A percentile compares a stretch with the other conserved stretches of the same genome.
phyloP scores from a whole-genome alignment of 2,888 invertebrate species.

The Prosapia bicincta region DNA sequence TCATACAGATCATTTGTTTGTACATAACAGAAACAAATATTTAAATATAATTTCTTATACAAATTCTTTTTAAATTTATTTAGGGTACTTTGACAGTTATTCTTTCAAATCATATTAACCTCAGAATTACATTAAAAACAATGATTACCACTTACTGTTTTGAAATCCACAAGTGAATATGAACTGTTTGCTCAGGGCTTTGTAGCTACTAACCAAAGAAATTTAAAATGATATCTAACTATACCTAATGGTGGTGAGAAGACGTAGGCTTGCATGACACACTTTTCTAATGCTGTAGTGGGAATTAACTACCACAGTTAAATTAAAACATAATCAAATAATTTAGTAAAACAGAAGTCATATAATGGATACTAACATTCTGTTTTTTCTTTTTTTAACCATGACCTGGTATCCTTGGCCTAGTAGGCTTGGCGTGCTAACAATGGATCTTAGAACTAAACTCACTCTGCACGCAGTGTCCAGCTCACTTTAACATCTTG shows the following conservation, averaged over 20 bases:
- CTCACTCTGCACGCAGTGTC: background rate
- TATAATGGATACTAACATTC: slow-evolving; percentile 30
- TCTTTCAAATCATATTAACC: no score
- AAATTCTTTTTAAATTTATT: no score
- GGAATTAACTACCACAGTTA: slow-evolving; percentile 19
- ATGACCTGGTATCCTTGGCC: slow-evolving; percentile 14
- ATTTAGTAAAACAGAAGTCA: slow-evolving; percentile 7
- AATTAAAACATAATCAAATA: slow-evolving; percentile 23
- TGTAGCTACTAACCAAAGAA: background rate
- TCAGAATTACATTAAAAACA: no score
- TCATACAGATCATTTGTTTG: no score
- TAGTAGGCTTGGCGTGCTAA: slow-evolving; percentile 25
- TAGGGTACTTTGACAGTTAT: no score
- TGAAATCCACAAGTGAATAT: background rate
- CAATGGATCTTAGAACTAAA: background rate
- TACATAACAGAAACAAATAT: no score
- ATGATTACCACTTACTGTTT: no score
- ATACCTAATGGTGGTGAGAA: background rate
- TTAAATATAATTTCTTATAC: no score
- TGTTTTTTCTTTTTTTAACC: slow-evolving; percentile 31
- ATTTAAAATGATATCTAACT: background rate
- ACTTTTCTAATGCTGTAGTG: slow-evolving; percentile 18
- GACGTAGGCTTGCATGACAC: slow-evolving; percentile 24
- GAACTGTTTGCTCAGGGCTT: background rate
- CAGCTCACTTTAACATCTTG: background rate